Base-by-base conservation (phyloP, 35 echinoderm and acorn worm species). In the Chiridota heheva region DNA sequence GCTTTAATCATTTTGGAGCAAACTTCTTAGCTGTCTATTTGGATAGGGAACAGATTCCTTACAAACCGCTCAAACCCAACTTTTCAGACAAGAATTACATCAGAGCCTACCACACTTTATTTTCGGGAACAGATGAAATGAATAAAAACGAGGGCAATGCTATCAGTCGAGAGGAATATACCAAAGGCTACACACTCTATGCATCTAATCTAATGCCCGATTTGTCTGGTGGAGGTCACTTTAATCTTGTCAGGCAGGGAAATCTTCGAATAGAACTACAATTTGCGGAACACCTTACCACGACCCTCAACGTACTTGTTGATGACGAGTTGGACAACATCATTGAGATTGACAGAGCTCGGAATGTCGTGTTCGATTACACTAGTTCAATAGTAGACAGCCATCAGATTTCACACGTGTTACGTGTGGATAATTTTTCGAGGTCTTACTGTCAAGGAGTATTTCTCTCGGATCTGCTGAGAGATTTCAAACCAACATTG, bases 271-370 rank as follows among this genome's bases (percentile, higher is more conserved):
- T 88, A 26, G 77, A 89, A 72, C 20, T 89, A 40, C 64, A 81
- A 7, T 89, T 80, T 34, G 17, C 27, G 5, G 56, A 58, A 31
- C n/a, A 45, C 15, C 67, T 82, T 4, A 24, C 44, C 15, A 30
- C 34, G 6, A 77, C 74, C 4, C 37, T 87, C 1, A 88, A 81
- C n/a, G 76, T 81, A 29, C 40, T 89, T 15, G 69, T 89, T 33
- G 81, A 89, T 64, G 64, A 76, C 31, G 85, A 89, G 35, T 77
- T 77, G 44, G 73, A 87, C 60, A 87, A 87, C 53, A 79, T 78
- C 17, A 43, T 87, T 37, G 61, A 87, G 36, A 77, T 86, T 25
- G 84, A 78, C 30, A 40, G 63, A 69, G 57, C 72, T 42, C 48
- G 72, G 2, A 86, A 86, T 72, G 41, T 86, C 17, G 18, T 76